A percentile compares a stretch with the other conserved stretches of the same genome.
phyloP scores from a whole-genome alignment of 1,140 invertebrate genomes.

The Rhopalosiphum maidis region DNA sequence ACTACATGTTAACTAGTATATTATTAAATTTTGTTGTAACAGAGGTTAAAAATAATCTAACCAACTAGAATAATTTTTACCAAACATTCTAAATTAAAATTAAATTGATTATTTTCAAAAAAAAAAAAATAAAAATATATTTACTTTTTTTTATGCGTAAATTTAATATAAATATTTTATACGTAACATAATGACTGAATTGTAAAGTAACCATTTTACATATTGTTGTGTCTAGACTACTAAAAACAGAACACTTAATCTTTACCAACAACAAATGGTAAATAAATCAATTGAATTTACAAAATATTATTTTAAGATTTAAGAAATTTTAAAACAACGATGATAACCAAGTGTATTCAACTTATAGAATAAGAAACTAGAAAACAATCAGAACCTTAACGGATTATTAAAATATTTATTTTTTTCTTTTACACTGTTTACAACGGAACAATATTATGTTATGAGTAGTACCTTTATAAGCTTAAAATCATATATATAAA shows the following conservation, averaged over 20 bases:
- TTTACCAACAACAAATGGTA: not conserved
- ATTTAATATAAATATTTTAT: not conserved
- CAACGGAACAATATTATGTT: not conserved
- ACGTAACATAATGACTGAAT: not conserved
- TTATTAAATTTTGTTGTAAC: not conserved
- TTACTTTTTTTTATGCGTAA: too few species aligned
- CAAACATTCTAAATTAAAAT: not conserved
- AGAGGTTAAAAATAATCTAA: too few species aligned
- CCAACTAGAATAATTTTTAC: not conserved
- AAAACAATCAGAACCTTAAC: not conserved
- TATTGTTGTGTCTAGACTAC: not conserved
- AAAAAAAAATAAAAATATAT: too few species aligned
- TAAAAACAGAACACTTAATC: not conserved
- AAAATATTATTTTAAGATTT: fast-evolving
- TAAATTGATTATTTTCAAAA: too few species aligned
- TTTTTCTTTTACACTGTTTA: not conserved
- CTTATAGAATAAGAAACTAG: not conserved
- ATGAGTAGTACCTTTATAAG: not conserved
- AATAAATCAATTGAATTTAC: not conserved
- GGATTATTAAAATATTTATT: not conserved
- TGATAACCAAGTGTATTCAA: not conserved
- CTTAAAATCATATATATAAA: too few species aligned
- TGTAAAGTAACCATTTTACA: not conserved
- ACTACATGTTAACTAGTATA: not conserved
- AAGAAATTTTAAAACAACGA: not conserved